These are phyloP conservation scores for Hydrotaea diabolus DNA, from an alignment of 2,888 invertebrate genomes.

Conservation along the genomic window DNA sequence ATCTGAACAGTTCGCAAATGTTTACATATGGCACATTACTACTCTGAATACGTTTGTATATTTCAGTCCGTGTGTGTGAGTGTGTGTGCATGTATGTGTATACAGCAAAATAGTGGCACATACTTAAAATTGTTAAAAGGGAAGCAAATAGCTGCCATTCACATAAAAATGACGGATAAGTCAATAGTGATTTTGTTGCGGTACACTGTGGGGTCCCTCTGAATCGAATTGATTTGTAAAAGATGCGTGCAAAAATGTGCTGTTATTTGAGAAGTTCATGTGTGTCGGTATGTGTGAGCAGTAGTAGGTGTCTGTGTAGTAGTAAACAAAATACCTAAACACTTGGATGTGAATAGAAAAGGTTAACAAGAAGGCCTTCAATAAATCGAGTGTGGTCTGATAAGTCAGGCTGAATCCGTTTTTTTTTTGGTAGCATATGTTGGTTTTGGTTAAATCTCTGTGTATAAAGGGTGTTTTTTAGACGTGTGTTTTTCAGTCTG, in stretches of 20 bases:
- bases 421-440: no score
- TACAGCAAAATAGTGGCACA: no score
- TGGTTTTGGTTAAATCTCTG: no score
- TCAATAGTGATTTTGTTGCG: constrained; percentile 14
- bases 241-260: background rate
- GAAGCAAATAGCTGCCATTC: background rate
- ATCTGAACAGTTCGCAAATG: no score
- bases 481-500: no score
- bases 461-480: no score
- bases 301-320: background rate
- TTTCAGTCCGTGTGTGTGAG: no score
- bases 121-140: background rate
- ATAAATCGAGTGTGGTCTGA: background rate
- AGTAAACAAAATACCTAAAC: background rate
- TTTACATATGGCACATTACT: no score
- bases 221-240: constrained; percentile 5
- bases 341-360: background rate
- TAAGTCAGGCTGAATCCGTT: no score
- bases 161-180: constrained; percentile 21
- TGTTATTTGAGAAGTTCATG: no score
- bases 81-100: no score
- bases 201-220: background rate
- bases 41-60: no score
- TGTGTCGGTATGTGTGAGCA: background rate
- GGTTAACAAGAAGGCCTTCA: background rate